These are phyloP conservation scores for Scatophagus argus DNA, from an alignment of 2,113 vertebrate species.

Conservation along the genomic window DNA sequence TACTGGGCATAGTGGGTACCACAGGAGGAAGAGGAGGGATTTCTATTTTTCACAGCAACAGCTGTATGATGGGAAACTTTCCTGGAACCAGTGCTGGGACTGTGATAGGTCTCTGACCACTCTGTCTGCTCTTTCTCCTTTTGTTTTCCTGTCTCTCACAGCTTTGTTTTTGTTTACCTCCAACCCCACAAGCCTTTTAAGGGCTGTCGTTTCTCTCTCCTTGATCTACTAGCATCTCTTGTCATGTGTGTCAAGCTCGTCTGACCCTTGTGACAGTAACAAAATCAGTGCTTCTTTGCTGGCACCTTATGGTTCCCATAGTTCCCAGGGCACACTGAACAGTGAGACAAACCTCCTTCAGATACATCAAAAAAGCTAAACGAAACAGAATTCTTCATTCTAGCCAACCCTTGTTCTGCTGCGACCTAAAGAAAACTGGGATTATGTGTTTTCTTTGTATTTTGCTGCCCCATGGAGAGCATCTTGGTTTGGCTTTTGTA, in stretches of 20 bases:
- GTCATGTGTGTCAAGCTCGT: background rate
- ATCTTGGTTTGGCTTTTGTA: slow-evolving; percentile 15
- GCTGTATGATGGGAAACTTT: slow-evolving; percentile 61
- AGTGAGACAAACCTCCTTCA: slow-evolving; percentile 14
- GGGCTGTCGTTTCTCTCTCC: slow-evolving; percentile 18
- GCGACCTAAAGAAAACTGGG: background rate
- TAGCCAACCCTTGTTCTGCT: background rate
- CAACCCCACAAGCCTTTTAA: background rate
- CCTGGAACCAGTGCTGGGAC: slow-evolving; percentile 39
- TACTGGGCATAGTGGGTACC: slow-evolving; percentile 40
- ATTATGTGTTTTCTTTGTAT: slow-evolving; percentile 6
- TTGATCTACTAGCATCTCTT: slow-evolving; percentile 23
- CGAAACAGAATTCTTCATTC: slow-evolving; percentile 15
- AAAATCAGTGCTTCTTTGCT: slow-evolving; percentile 27
- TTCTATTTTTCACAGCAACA: slow-evolving; percentile 63
- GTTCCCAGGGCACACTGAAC: slow-evolving; percentile 25
- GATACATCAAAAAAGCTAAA: slow-evolving; percentile 14
- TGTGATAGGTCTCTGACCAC: slow-evolving; percentile 30
- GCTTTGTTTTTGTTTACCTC: slow-evolving; percentile 26
- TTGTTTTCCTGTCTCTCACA: slow-evolving; percentile 18
- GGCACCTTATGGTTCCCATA: background rate
- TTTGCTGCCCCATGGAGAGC: slow-evolving; percentile 15
- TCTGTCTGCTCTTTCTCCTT: slow-evolving; percentile 35
- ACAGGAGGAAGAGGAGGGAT: slow-evolving; percentile 47
- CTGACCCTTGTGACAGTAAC: background rate